Conservation (phyloP, 2,797 vertebrate species). For the Perdix hodgsoniae region DNA sequence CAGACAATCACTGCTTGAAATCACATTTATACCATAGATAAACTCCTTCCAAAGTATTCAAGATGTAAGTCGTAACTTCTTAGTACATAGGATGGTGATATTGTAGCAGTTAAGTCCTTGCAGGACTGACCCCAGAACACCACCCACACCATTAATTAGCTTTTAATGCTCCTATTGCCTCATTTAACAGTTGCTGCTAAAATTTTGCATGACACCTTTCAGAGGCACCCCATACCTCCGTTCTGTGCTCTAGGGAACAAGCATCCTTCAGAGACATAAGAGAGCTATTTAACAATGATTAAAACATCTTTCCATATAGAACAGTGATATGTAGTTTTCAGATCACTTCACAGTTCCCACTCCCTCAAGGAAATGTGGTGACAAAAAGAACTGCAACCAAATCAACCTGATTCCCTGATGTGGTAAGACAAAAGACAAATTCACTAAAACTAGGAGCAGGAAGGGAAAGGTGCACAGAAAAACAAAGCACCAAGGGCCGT, state of each 20-base stretch:
- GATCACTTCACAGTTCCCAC: neutral
- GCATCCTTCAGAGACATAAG: neutral
- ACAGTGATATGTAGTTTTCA: neutral
- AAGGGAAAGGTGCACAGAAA: neutral
- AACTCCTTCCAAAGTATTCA: neutral
- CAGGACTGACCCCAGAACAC: neutral
- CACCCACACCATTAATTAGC: neutral
- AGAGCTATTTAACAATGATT: neutral
- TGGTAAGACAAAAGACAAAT: neutral
- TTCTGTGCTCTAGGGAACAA: neutral
- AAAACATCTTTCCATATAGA: neutral
- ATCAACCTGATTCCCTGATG: neutral
- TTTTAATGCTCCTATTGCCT: neutral
- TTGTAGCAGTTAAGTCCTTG: neutral
- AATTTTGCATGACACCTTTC: neutral
- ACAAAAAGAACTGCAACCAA: neutral
- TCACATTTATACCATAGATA: neutral
- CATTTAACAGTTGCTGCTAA: neutral
- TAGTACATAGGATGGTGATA: neutral
- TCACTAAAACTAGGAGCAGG: neutral
- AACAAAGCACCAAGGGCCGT: neutral
- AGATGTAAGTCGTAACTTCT: neutral
- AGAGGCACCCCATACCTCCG: accelerated
- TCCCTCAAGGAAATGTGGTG: neutral
- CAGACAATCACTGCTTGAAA: neutral